Evolutionary conservation across 2,113 vertebrate genomes (phyloP).

Genomic region (Anser brachyrhynchus): DNA sequence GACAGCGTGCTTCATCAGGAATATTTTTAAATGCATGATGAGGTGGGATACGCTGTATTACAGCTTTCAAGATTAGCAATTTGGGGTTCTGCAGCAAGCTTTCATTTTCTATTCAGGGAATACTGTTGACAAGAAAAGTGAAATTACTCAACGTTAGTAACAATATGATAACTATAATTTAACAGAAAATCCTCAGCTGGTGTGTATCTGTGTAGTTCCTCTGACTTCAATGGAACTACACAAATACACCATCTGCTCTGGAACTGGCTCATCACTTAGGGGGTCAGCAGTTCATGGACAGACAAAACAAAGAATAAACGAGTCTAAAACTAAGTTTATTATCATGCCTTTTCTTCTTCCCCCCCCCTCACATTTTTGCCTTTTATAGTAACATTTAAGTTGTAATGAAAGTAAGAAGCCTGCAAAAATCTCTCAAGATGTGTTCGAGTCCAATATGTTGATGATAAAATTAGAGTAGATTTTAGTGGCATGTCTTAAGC

Average conservation of each 20-base stretch:
- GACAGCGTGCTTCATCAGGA: not conserved
- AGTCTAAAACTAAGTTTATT: constrained; percentile 39
- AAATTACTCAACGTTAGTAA: constrained; percentile 11
- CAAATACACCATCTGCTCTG: constrained; percentile 57
- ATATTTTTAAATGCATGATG: constrained; percentile 2
- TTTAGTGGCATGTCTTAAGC: not conserved
- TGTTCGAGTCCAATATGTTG: not conserved
- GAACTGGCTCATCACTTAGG: constrained; percentile 30
- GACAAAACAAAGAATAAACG: constrained; percentile 36
- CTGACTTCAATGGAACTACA: constrained; percentile 20
- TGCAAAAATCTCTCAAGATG: not conserved
- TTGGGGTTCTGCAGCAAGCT: constrained; percentile 20
- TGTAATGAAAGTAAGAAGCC: not conserved
- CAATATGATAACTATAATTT: constrained; percentile 44
- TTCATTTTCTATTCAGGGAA: constrained; percentile 49
- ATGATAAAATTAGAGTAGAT: not conserved
- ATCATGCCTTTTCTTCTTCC: not conserved
- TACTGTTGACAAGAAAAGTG: constrained; percentile 18
- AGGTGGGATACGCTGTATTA: not conserved
- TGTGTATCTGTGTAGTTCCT: not conserved
- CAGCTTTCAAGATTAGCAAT: constrained; percentile 18
- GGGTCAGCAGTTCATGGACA: constrained; percentile 40
- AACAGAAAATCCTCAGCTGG: constrained; percentile 38
- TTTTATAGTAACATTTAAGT: not conserved
- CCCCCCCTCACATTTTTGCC: rapidly evolving